Conservation (phyloP, 2,888 invertebrate genomes). For the Ryuthela nishihirai region DNA sequence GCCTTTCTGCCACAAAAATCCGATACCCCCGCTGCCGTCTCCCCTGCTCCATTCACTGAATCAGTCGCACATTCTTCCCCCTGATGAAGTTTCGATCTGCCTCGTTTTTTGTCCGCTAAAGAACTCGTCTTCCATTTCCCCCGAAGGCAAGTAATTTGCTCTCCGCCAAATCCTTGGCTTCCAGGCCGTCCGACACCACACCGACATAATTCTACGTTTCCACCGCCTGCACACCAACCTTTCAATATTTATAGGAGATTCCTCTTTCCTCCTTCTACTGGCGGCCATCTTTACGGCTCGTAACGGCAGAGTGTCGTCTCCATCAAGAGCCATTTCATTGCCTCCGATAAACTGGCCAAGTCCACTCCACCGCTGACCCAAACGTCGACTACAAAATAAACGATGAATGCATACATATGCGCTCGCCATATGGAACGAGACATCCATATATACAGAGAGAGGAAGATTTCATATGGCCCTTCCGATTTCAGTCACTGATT, state of each 20-base stretch:
- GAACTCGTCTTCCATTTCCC: conserved; percentile 34
- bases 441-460: too few relatives aligned
- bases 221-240: conserved; percentile 20
- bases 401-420: too few relatives aligned
- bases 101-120: conserved; percentile 25
- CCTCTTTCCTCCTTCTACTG: conserved; percentile 7
- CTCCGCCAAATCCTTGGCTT: conserved; percentile 30
- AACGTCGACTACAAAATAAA: too few relatives aligned
- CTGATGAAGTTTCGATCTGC: conserved; percentile 38
- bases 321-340: too few relatives aligned
- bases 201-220: neutral
- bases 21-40: conserved; percentile 27
- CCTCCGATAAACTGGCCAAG: too few relatives aligned
- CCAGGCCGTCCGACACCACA: neutral
- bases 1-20: conserved; percentile 38
- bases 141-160: conserved; percentile 38
- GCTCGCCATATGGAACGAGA: too few relatives aligned
- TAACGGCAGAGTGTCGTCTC: too few relatives aligned
- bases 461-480: too few relatives aligned
- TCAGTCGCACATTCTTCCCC: conserved; percentile 28
- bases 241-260: too few relatives aligned
- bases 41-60: conserved; percentile 26
- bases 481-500: too few relatives aligned
- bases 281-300: too few relatives aligned
- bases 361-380: too few relatives aligned